Evolutionary conservation across 2,888 invertebrate species (phyloP).

Genomic region (Rugalucina vietnamica): DNA sequence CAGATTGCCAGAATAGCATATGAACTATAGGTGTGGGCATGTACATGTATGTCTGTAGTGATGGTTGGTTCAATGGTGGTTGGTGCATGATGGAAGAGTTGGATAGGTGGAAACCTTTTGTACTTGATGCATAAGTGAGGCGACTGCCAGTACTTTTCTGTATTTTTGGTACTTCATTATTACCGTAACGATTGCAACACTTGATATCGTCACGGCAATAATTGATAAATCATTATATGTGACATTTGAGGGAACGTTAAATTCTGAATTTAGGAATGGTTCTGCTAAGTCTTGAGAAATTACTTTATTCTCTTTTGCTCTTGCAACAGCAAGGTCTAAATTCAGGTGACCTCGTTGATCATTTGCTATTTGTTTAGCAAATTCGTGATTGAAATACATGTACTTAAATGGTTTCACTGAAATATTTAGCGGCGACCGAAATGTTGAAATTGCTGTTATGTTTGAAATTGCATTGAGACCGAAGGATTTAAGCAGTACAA

Average conservation of each 20-base stretch:
- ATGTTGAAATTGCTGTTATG: not conserved
- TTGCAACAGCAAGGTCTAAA: not conserved
- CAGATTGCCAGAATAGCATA: not conserved
- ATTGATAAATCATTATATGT: not conserved
- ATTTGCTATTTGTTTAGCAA: not conserved
- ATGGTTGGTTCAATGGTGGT: not conserved
- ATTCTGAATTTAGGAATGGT: not conserved
- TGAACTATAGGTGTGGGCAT: not conserved
- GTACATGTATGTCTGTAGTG: not conserved
- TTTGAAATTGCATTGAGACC: not conserved
- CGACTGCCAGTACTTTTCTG: not conserved
- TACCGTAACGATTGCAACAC: not conserved
- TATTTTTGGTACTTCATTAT: not conserved
- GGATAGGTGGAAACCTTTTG: not conserved
- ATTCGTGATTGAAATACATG: not conserved
- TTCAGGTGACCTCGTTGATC: not conserved
- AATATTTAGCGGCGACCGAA: not conserved
- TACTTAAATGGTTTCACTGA: not conserved
- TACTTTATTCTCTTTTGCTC: not conserved
- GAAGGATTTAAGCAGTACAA: not conserved
- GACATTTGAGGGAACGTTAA: not conserved
- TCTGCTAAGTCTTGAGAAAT: not conserved
- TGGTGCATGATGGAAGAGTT: not conserved
- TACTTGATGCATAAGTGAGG: not conserved
- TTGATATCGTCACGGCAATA: not conserved